These are phyloP conservation scores for Caenorhabditis remanei DNA, from an alignment of 1,140 invertebrate species.

Conservation along the genomic window DNA sequence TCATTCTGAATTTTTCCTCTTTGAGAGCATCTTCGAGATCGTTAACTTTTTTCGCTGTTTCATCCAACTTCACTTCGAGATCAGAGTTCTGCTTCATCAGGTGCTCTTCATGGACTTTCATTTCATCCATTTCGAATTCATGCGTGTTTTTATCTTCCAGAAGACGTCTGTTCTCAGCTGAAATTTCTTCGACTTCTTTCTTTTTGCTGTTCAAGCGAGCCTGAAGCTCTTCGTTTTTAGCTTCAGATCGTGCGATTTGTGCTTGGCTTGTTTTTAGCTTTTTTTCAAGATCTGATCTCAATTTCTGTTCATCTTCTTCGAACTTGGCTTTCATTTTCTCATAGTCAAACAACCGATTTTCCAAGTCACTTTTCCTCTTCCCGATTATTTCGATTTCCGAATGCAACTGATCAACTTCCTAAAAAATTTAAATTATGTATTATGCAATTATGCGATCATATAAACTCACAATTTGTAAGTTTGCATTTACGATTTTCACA, in stretches of 20 bases:
- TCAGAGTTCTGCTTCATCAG: background rate
- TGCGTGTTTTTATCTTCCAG: background rate
- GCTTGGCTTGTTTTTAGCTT: background rate
- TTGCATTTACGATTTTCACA: conserved; percentile 10
- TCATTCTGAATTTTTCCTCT: background rate
- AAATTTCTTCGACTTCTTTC: background rate
- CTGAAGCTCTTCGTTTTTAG: background rate
- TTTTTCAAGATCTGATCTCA: background rate
- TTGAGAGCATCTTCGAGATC: background rate
- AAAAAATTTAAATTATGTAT: background rate
- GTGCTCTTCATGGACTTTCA: conserved; percentile 7
- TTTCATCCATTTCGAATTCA: conserved; percentile 10
- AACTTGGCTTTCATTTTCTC: background rate
- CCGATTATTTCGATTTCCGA: conserved; percentile 10
- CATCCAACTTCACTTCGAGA: background rate
- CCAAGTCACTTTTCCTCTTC: conserved; percentile 8
- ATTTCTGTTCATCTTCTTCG: conserved; percentile 43
- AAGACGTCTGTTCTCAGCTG: background rate
- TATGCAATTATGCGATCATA: background rate
- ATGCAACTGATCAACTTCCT: conserved; percentile 12
- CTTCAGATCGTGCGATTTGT: background rate
- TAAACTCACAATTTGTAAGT: background rate
- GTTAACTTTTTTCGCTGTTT: background rate
- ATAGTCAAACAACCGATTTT: conserved; percentile 28
- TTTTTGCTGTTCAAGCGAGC: background rate